A percentile compares a stretch with the other conserved stretches of the same genome.
phyloP scores from a whole-genome alignment of 2,797 vertebrate species.

The Typhlichthys subterraneus region DNA sequence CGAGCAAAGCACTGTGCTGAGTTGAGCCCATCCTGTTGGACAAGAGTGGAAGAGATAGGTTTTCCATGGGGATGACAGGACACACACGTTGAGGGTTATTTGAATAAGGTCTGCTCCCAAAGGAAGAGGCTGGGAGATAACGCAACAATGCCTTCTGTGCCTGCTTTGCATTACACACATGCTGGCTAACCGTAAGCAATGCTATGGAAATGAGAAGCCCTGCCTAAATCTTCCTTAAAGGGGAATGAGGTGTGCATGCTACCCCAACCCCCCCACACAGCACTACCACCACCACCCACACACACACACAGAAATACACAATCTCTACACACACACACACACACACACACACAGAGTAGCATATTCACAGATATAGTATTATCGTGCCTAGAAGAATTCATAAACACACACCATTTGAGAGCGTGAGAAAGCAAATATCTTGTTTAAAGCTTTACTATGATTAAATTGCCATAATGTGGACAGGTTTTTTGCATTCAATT shows the following conservation, averaged over 20 bases:
- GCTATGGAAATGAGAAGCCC: conserved; percentile 42
- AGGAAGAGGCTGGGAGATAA: conserved; percentile 12
- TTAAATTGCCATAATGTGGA: no score
- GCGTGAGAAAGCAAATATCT: no score
- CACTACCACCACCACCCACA: not conserved
- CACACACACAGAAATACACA: conserved; percentile 3
- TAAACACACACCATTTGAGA: conserved; percentile 7
- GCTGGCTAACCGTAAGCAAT: not conserved
- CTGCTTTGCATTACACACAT: conserved; percentile 40
- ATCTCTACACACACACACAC: conserved; percentile 3
- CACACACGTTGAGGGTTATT: conserved; percentile 2
- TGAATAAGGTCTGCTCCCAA: conserved; percentile 10
- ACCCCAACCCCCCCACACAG: no score
- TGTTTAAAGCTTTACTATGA: no score
- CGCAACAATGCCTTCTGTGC: conserved; percentile 9
- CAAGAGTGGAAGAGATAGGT: conserved; percentile 26
- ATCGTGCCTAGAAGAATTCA: not conserved
- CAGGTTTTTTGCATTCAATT: no score
- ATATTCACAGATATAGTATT: conserved; percentile 7
- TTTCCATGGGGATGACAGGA: conserved; percentile 24
- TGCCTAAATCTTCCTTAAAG: conserved; percentile 4
- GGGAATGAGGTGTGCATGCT: conserved; percentile 15
- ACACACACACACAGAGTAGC: conserved; percentile 1
- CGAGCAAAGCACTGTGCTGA: conserved; percentile 27
- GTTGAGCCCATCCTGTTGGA: conserved; percentile 10